A percentile compares a stretch with the other conserved stretches of the same genome.
Evolutionary conservation across 2,888 invertebrate genomes (phyloP).

Genomic region (Adelphocoris suturalis): DNA sequence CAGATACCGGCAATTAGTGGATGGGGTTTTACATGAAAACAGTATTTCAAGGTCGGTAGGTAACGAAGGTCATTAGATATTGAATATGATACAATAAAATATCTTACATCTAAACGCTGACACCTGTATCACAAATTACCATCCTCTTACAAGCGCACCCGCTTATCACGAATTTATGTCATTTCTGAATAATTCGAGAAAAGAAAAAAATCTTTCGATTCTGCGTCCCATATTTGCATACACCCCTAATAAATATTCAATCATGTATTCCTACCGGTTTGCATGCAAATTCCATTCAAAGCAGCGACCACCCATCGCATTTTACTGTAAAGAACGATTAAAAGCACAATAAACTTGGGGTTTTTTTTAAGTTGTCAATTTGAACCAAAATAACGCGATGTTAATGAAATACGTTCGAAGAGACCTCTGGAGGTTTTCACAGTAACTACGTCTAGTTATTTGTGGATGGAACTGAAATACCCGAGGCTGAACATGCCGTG

Average conservation of each 20-base stretch:
- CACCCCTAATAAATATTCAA: slow-evolving; percentile 39
- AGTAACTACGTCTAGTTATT: neutral
- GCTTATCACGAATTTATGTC: neutral
- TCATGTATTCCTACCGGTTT: slow-evolving; percentile 2
- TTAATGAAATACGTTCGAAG: slow-evolving; percentile 8
- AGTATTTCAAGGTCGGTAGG: neutral
- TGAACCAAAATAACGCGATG: neutral
- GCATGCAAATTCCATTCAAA: slow-evolving; percentile 2
- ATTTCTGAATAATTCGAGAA: neutral
- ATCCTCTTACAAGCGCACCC: neutral
- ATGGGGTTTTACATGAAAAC: too few relatives aligned
- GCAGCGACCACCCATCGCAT: slow-evolving; percentile 13
- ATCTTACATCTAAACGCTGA: neutral
- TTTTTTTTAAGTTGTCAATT: slow-evolving; percentile 5
- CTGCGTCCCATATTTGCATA: slow-evolving; percentile 26
- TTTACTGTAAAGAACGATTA: slow-evolving; percentile 5
- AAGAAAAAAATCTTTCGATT: slow-evolving; percentile 18
- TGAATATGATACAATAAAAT: neutral
- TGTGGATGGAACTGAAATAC: neutral
- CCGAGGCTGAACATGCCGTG: neutral
- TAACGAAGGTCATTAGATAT: neutral
- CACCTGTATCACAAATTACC: neutral
- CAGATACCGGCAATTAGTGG: too few relatives aligned
- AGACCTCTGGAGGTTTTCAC: neutral
- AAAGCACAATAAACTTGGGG: neutral